These are phyloP conservation scores for Brenthis daphne DNA, from an alignment of 2,888 invertebrate genomes.

Conservation along the genomic window DNA sequence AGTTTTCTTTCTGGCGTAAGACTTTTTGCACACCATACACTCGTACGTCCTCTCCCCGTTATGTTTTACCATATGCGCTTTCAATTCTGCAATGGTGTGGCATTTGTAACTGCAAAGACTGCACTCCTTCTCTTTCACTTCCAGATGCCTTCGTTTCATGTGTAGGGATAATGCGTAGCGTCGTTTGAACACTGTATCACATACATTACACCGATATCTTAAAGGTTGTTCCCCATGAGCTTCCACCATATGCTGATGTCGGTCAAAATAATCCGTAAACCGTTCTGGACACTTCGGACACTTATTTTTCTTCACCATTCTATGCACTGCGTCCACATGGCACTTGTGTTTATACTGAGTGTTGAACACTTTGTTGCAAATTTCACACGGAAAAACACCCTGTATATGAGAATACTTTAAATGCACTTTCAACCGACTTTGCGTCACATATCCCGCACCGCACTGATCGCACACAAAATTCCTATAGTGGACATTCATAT, in stretches of 20 bases:
- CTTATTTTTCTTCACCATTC: conserved; percentile 59
- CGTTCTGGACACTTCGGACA: conserved; percentile 65
- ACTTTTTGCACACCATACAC: conserved; percentile 68
- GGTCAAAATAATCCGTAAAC: conserved; percentile 63
- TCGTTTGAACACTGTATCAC: conserved; percentile 50
- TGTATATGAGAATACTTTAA: conserved; percentile 56
- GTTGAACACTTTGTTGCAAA: conserved; percentile 61
- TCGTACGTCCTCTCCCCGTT: conserved; percentile 65
- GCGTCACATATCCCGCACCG: conserved; percentile 64
- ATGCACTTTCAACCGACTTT: conserved; percentile 62
- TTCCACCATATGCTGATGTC: conserved; percentile 68
- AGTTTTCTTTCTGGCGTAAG: conserved; percentile 66
- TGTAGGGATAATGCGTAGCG: conserved; percentile 58
- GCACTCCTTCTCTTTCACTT: conserved; percentile 61
- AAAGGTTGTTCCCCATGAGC: conserved; percentile 60
- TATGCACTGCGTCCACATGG: conserved; percentile 62
- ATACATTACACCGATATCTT: conserved; percentile 65
- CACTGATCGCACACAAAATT: conserved; percentile 67
- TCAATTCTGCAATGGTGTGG: conserved; percentile 62
- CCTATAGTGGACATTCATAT: conserved; percentile 69
- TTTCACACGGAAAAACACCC: conserved; percentile 57
- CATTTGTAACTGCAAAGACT: conserved; percentile 59
- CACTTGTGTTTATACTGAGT: conserved; percentile 63
- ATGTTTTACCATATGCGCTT: conserved; percentile 65
- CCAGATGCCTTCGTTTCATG: conserved; percentile 66